Base-by-base conservation (phyloP, 1,140 invertebrate species). In the Micrasema minimum region DNA sequence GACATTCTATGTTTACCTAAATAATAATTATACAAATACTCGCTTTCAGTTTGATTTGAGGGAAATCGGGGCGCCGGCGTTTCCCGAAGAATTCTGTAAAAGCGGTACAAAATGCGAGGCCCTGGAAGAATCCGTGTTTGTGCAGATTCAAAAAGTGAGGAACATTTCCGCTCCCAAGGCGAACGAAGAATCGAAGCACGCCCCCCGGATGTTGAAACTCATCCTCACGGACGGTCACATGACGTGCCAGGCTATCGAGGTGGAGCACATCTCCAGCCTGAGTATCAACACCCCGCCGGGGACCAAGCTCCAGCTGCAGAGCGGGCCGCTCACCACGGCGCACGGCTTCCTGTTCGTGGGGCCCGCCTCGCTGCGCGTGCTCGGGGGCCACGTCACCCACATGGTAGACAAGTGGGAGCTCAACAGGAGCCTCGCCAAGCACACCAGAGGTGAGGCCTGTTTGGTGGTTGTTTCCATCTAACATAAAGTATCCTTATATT, bases 361-460 rank as follows among this genome's bases (percentile, higher is more conserved):
- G 64, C 85, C 90, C 12, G 83, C 78, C 51, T 87, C 90, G 48
- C 86, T 92, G 70, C 85, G 87, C 72, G 80, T 94, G 22, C 83
- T 96, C 12, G 94, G 94, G 26, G 95, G 95, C 48, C 88, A 88
- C 75, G 95, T 97, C 0, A 82, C 88, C n/a, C 87, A 87, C 74
- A 84, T 97, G 76, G 90, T 93, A 69, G 94, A 96, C 77, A 96
- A 94, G 80, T 97, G 95, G 95, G 91, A 96, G 80, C 79, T 96
- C 20, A 92, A 93, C 74, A 88, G 91, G 80, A 91, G 89, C 83
- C 84, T 96, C 65, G 90, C 92, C 2, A 89, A 88, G 72, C 91
- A 92, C 76, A 90, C 86, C 72, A 88, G 89, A 81, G 87, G 85
- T 83, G 26, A 31, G 26, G 7, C n/a, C n/a, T n/a, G n/a, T n/a